phyloP scores from a whole-genome alignment of 2,888 invertebrate species.

The Aphrophora alni region DNA sequence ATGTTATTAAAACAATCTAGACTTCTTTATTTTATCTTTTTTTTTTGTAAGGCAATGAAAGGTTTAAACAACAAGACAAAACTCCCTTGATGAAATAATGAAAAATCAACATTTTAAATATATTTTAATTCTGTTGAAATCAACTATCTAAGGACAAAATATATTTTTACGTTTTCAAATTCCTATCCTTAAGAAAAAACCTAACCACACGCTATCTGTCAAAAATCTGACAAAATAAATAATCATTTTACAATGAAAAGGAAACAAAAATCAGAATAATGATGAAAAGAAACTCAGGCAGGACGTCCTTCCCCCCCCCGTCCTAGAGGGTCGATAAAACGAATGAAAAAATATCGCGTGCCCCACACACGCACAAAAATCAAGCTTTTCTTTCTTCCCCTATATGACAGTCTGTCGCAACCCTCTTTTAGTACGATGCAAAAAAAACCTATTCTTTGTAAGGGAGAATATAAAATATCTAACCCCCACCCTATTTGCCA shows the following conservation, averaged over 20 bases:
- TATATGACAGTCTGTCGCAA: background rate
- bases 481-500: background rate
- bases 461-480: slow-evolving; percentile 9
- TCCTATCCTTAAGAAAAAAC: too few species aligned
- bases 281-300: background rate
- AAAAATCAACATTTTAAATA: too few species aligned
- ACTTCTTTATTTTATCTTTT: too few species aligned
- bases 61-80: too few species aligned
- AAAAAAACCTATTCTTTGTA: background rate
- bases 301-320: background rate
- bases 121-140: too few species aligned
- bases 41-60: too few species aligned
- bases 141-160: too few species aligned
- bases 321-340: background rate
- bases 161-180: too few species aligned
- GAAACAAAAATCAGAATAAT: background rate
- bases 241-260: background rate
- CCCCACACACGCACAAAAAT: background rate
- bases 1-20: too few species aligned
- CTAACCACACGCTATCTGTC: background rate
- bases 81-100: too few species aligned
- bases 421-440: background rate
- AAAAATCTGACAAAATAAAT: background rate
- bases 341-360: background rate
- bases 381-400: background rate